Evolutionary conservation across 2,888 invertebrate species (phyloP).

Genomic region (Hedychridium roseum): DNA sequence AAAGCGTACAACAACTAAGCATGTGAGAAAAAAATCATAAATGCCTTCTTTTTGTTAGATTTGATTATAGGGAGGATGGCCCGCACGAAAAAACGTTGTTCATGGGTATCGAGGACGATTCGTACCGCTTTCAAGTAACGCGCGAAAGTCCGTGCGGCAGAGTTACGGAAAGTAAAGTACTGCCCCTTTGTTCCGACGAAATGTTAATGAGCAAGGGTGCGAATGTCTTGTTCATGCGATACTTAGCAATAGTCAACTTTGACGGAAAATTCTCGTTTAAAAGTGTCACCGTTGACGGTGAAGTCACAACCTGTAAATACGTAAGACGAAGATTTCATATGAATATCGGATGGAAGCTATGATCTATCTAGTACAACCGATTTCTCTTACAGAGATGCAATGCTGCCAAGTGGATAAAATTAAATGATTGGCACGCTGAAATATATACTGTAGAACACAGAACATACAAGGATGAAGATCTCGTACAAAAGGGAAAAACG

Average conservation of each 20-base stretch:
- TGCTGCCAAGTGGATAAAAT: conserved; percentile 29
- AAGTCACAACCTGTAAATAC: conserved; percentile 70
- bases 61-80: conserved; percentile 62
- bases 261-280: conserved; percentile 68
- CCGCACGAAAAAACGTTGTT: conserved; percentile 68
- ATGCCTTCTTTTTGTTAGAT: conserved; percentile 49
- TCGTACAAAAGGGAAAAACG: conserved; percentile 66
- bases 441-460: conserved; percentile 70
- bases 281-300: conserved; percentile 70
- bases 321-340: conserved; percentile 60
- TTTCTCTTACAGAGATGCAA: conserved; percentile 42
- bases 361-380: background rate
- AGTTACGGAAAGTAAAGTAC: conserved; percentile 65
- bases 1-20: background rate
- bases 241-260: conserved; percentile 67
- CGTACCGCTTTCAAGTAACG: conserved; percentile 68
- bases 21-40: background rate
- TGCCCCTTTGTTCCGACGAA: conserved; percentile 65
- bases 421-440: conserved; percentile 61
- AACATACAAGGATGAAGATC: conserved; percentile 68
- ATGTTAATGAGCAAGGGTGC: conserved; percentile 72
- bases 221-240: conserved; percentile 70
- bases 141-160: conserved; percentile 65
- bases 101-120: conserved; percentile 65
- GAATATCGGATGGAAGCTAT: conserved; percentile 2